Evolutionary conservation across 2,113 vertebrate genomes (phyloP).

Genomic region (Lutjanus erythropterus): DNA sequence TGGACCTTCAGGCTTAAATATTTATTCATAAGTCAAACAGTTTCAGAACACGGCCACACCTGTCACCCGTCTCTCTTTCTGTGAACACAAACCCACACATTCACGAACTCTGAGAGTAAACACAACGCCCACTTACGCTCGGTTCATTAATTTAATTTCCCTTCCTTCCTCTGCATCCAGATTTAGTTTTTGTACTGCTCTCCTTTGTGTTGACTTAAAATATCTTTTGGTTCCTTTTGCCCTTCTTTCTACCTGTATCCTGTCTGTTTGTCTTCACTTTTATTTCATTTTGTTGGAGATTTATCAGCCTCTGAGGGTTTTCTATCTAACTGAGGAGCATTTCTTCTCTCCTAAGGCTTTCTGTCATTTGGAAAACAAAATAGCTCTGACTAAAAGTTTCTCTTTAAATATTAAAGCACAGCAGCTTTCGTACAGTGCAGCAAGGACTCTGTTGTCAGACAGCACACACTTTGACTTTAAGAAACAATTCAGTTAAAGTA

Average conservation of each 20-base stretch:
- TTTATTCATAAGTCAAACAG: slow-evolving; percentile 34
- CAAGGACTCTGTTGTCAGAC: background rate
- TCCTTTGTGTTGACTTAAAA: slow-evolving; percentile 24
- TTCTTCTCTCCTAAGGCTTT: background rate
- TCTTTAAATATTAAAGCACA: background rate
- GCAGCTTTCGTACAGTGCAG: background rate
- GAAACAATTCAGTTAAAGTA: slow-evolving; percentile 10
- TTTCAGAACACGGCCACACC: background rate
- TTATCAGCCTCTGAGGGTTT: background rate
- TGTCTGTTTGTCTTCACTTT: slow-evolving; percentile 7
- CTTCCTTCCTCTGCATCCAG: slow-evolving; percentile 2
- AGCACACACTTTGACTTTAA: slow-evolving; percentile 15
- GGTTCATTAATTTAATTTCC: slow-evolving; percentile 18
- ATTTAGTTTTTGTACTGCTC: slow-evolving; percentile 18
- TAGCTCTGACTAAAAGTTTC: background rate
- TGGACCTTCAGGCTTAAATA: slow-evolving; percentile 25
- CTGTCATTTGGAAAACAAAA: background rate
- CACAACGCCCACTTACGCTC: slow-evolving; percentile 6
- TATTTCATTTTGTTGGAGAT: background rate
- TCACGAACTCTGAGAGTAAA: slow-evolving; percentile 17
- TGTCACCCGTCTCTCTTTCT: slow-evolving; percentile 25
- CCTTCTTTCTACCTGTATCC: background rate
- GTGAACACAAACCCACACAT: slow-evolving; percentile 29
- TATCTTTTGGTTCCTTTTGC: background rate
- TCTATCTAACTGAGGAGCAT: background rate